Base-by-base conservation (phyloP, 2,888 invertebrate species). In the Lutraria lutraria region DNA sequence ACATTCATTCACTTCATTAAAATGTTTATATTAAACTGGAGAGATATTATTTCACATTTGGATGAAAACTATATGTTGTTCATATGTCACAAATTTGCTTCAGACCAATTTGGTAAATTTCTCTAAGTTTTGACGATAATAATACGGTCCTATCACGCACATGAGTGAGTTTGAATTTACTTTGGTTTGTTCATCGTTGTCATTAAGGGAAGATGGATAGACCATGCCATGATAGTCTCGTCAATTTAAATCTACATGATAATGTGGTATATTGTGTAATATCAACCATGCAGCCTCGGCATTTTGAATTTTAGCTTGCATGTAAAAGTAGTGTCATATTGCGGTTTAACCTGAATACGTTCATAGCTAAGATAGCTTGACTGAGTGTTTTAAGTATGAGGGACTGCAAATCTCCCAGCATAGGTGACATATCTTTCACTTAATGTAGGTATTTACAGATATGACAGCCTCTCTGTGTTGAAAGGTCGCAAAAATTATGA, bases 181-280 rank as follows among this genome's bases (percentile, higher is more conserved):
- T 68, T 68, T 25, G 63, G n/a, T 68, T 68, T 10, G 63, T 68
- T 68, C 25, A 25, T 60, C n/a, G 60, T 25, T 68, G 63, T 68
- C 63, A 68, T 68, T 68, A 68, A 25, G 25, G 63, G 63, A 68
- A 68, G 63, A 68, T 68, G 63, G 63, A 68, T 68, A 25, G n/a
- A 68, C 25, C 25, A 25, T 68, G 63, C 25, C 6, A n/a, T 68
- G 63, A 68, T 76, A 76, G 31, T 76, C 76, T 76, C 29, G 76
- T 34, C 76, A 31, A 76, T 76, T 76, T 34, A 76, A 76, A 76
- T 76, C 76, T 76, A 34, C 76, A 76, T 76, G 29, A 76, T 76
- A 76, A 76, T 76, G 76, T 76, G 76, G 21, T 76, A 34, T 19
- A 76, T 76, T 76, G 76, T 76, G 34, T 76, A 76, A 76, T 13